Percentiles rank a stretch among this genome's conserved stretches.
Evolutionary conservation across 1,140 invertebrate genomes (phyloP).

Genomic region (Drosophila simulans): DNA sequence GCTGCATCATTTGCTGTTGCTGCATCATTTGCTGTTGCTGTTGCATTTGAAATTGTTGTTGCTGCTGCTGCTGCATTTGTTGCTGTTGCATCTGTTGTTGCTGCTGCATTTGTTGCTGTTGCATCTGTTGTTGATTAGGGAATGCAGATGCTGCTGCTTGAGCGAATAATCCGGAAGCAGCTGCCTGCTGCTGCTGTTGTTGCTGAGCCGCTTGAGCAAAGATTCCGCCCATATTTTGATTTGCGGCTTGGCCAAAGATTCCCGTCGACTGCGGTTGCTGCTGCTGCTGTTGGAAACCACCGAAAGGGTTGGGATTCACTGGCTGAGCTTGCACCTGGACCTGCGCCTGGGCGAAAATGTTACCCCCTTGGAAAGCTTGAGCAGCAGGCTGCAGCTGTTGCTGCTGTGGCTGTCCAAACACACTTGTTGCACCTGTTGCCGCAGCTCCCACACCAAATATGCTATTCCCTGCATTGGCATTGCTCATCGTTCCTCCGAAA

Average conservation of each 20-base stretch:
- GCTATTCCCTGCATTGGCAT: conserved; percentile 4
- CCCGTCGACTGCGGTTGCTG: conserved; percentile 27
- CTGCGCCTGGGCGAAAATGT: conserved; percentile 50
- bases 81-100: conserved; percentile 28
- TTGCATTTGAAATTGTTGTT: conserved; percentile 9
- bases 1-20: conserved; percentile 1
- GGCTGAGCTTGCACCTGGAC: conserved; percentile 32
- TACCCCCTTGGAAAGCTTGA: conserved; percentile 30
- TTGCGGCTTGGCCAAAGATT: conserved; percentile 43
- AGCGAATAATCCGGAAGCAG: conserved; percentile 39
- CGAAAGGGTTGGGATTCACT: conserved; percentile 42
- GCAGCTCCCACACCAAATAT: conserved; percentile 41
- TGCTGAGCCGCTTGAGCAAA: conserved; percentile 34
- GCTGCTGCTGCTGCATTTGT: conserved; percentile 6
- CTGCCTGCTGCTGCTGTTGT: conserved; percentile 20
- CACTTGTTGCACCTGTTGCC: conserved; percentile 11
- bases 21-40: conserved; percentile 9
- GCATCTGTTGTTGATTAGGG: conserved; percentile 27
- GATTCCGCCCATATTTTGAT: conserved; percentile 20
- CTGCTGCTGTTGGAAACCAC: conserved; percentile 44
- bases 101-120: conserved; percentile 31
- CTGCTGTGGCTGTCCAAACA: conserved; percentile 33
- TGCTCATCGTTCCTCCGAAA: conserved; percentile 29
- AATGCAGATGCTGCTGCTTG: conserved; percentile 29
- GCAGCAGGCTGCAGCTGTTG: conserved; percentile 28